Base-by-base conservation (phyloP, 2,113 vertebrate species). In the Sterrhoptilus dennistouni region DNA sequence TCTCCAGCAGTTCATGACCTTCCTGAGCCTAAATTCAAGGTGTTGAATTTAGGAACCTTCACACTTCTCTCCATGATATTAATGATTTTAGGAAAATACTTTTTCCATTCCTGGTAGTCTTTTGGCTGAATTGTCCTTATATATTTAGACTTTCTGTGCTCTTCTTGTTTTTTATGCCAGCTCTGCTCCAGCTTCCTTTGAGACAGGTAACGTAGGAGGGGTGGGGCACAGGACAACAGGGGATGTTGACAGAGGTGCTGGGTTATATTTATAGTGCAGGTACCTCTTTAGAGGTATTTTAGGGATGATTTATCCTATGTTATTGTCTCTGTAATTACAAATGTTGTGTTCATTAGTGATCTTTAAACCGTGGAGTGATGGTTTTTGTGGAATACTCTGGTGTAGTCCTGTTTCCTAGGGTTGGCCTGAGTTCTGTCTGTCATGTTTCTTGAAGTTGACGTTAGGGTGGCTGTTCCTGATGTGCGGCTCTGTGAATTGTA, bases 141-240 rank as follows among this genome's bases (percentile, higher is more conserved):
- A 16, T 47, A 36, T 52, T 70, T 25, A 53, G 61, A 21, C 36
- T 70, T 82, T 15, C 42, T 8, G 2, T 1, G 1, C 47, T 86
- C 40, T 60, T 33, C 35, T 49, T 40, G 38, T 40, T 65, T 40
- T 29, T 40, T 5, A 0, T 74, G 29, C 28, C 36, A 33, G 40
- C 70, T 56, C 33, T 16, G 11, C 23, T 70, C 3, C 6, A 4
- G 45, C 35, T 40, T 64, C 54, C 33, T 38, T 5, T 5, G 28
- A 20, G 9, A 15, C 8, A 24, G 47, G 24, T 59, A 11, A 28
- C 33, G 33, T 38, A 25, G 15, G n/a, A 66, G 54, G 49, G 11
- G 14, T 4, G 5, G 11, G 4, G 23, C 64, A n/a, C 12, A 25
- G 17, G 54, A 1, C 5, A 50, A 5, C 0, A 0, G 35, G 22